A percentile compares a stretch with the other conserved stretches of the same genome.
Conservation (phyloP, 2,797 vertebrate genomes). For the Liasis olivaceus region DNA sequence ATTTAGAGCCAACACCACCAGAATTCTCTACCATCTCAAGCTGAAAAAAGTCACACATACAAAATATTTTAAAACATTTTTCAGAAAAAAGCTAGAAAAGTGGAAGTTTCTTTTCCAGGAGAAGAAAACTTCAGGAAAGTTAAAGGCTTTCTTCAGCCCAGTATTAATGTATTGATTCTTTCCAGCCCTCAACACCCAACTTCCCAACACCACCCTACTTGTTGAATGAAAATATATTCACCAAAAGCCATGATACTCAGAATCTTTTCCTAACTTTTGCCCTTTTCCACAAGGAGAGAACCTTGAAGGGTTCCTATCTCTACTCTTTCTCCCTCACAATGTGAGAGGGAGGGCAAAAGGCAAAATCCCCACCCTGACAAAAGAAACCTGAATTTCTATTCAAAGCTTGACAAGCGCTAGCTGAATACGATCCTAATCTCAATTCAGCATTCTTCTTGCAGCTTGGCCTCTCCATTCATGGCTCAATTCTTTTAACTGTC, state of each 20-base stretch:
- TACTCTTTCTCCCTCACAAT: constrained; percentile 73
- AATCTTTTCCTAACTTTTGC: background rate
- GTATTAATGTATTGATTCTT: background rate
- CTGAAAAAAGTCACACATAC: background rate
- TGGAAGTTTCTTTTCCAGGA: background rate
- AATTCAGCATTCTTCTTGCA: constrained; percentile 90
- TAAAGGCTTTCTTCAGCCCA: background rate
- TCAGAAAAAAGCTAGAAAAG: background rate
- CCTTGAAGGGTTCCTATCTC: constrained; percentile 75
- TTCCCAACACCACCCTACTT: background rate
- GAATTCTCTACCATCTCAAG: background rate
- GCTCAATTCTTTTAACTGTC: constrained; percentile 83
- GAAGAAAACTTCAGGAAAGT: background rate
- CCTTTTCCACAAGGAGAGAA: background rate
- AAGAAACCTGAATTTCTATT: constrained; percentile 90
- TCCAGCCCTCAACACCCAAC: background rate
- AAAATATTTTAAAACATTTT: background rate
- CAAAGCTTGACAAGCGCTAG: constrained; percentile 88
- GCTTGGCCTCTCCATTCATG: constrained; percentile 77
- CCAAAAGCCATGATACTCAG: background rate
- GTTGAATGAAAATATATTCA: background rate
- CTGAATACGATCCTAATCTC: constrained; percentile 99
- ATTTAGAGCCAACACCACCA: background rate
- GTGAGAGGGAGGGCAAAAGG: constrained; percentile 64
- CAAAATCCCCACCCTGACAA: constrained; percentile 80